These are phyloP conservation scores for Cyphomyrus plagiostoma DNA, from an alignment of 2,113 vertebrate genomes.

Conservation along the genomic window DNA sequence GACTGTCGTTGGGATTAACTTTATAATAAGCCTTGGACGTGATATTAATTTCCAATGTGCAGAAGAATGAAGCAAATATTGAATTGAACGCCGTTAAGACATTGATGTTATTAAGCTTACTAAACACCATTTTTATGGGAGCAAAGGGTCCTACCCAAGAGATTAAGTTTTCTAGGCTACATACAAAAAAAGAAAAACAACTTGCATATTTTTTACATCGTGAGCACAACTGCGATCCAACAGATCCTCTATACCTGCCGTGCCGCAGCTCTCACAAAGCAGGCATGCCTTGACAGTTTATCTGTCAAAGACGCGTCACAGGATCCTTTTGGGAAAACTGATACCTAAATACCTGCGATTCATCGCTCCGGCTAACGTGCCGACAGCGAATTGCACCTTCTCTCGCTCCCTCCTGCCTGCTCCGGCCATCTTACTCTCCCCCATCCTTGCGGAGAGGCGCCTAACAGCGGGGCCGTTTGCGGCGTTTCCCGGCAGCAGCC, in stretches of 20 bases:
- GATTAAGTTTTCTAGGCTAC: not conserved
- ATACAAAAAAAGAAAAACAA: not conserved
- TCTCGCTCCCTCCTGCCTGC: slow-evolving; percentile 23
- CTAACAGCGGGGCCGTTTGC: slow-evolving; percentile 56
- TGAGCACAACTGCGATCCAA: slow-evolving; percentile 21
- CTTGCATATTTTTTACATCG: not conserved
- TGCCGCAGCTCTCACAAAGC: slow-evolving; percentile 55
- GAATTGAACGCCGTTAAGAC: not conserved
- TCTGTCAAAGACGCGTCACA: slow-evolving; percentile 62
- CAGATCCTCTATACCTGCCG: slow-evolving; percentile 48
- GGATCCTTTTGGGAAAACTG: slow-evolving; percentile 68
- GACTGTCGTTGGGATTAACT: not conserved
- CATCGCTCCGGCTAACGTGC: slow-evolving; percentile 66
- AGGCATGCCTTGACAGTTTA: slow-evolving; percentile 70
- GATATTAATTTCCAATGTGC: not conserved
- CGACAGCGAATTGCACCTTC: slow-evolving; percentile 58
- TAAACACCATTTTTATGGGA: not conserved
- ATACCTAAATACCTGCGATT: slow-evolving; percentile 74
- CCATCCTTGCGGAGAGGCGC: slow-evolving; percentile 47
- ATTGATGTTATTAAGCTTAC: not conserved
- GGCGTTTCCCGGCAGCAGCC: slow-evolving; percentile 56
- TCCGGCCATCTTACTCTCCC: not conserved
- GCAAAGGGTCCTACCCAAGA: not conserved
- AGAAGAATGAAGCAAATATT: not conserved
- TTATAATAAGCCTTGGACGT: not conserved